Base-by-base conservation (phyloP, 2,113 vertebrate genomes). In the Nycticryphes semicollaris region DNA sequence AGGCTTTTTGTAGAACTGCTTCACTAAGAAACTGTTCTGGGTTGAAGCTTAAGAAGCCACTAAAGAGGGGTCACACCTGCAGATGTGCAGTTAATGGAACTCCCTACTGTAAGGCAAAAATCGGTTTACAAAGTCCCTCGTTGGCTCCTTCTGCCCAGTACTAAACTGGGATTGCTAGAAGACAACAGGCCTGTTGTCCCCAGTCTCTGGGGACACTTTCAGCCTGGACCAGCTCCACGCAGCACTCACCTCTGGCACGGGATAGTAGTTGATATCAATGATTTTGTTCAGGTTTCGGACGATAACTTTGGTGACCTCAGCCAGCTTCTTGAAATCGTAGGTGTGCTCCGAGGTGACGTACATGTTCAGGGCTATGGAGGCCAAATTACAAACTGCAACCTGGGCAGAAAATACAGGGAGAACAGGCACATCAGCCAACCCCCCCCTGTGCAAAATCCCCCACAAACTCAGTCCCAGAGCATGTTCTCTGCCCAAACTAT, bases 231-330 rank as follows among this genome's bases (percentile, higher is more conserved):
- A 47, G 30, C 12, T 11, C 24, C 25, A 62, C 14, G 2, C 31
- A 3, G 56, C 35, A 16, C 97, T 51, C 93, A 99, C 99, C 99
- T 99, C 99, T 39, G 98, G 98, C 37, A 99, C 94, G 4, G 99
- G 99, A 89, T 99, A 99, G 95, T 98, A 99, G 95, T 99, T 99
- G 96, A 99, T 99, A n/a, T 99, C 99, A 25, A 99, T 99, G 92
- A 99, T 99, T 96, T 99, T 99, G 97, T 99, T 99, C 68, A 99
- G 98, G 97, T 99, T 99, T 63, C 98, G 96, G 54, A 99, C 99
- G 5, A 99, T 98, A 69, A 99, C 99, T 94, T 98, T 98, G 30
- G 99, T 99, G 92, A 99, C 99, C 5, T 98, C 98, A 3, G 98
- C 98, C 57, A 99, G 97, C 88, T 98, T 99, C 92, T 98, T 87